Evolutionary conservation across 2,888 invertebrate species (phyloP).

Genomic region (Caenorhabditis drosophilae): DNA sequence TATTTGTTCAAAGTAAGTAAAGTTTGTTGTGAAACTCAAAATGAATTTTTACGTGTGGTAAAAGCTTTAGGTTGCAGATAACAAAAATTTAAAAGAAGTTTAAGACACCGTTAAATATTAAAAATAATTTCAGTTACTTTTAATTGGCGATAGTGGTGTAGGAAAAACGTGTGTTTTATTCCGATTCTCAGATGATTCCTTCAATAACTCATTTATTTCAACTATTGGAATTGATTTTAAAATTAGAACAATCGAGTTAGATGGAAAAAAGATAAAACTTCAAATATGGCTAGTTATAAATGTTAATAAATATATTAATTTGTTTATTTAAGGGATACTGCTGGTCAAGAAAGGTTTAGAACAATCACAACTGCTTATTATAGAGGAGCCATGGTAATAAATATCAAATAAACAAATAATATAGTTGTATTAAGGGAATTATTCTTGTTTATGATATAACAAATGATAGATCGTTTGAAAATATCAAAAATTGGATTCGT

Average conservation of each 20-base stretch:
- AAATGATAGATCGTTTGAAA: constrained; percentile 98
- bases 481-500: constrained; percentile 98
- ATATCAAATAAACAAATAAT: not conserved
- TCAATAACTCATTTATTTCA: constrained; percentile 74
- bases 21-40: constrained; percentile 3
- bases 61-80: too few species aligned
- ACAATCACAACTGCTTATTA: constrained; percentile 99
- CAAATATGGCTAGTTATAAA: constrained; percentile 69
- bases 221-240: constrained; percentile 73
- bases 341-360: constrained; percentile 96
- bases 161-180: constrained; percentile 74
- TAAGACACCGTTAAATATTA: too few species aligned
- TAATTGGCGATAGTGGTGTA: constrained; percentile 58
- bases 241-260: constrained; percentile 73
- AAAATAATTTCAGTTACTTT: constrained; percentile 44
- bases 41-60: too few species aligned
- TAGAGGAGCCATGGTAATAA: constrained; percentile 85
- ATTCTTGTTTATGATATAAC: constrained; percentile 86
- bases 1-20: constrained; percentile 49
- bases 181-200: constrained; percentile 75
- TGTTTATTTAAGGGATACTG: constrained; percentile 83
- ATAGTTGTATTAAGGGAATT: constrained; percentile 76
- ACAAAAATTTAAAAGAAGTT: too few species aligned
- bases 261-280: constrained; percentile 74
- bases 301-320: not conserved